phyloP scores from a whole-genome alignment of 2,113 vertebrate species.

The Arenaria interpres region DNA sequence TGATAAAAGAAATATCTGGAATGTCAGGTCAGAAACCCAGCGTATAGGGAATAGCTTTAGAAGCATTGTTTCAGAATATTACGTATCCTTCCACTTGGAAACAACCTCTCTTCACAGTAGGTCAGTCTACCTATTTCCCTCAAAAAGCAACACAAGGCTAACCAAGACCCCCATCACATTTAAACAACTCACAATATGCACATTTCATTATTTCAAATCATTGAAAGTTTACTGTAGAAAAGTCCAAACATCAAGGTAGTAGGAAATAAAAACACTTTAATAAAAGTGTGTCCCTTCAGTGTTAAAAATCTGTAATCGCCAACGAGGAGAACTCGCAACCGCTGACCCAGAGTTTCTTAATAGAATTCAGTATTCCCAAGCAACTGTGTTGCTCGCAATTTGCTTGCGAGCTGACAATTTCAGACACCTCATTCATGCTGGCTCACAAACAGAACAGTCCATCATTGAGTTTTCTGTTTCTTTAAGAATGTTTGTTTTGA shows the following conservation, averaged over 20 bases:
- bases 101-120: slow-evolving; percentile 7
- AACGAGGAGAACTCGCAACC: not conserved
- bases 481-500: not conserved
- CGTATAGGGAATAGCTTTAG: not conserved
- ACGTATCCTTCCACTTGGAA: not conserved
- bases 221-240: slow-evolving; percentile 51
- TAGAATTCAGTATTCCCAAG: slow-evolving; percentile 4
- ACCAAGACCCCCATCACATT: not conserved
- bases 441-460: not conserved
- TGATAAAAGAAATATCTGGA: slow-evolving; percentile 24
- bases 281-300: slow-evolving; percentile 42
- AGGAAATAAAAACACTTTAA: slow-evolving; percentile 51
- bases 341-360: not conserved
- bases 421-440: not conserved
- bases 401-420: not conserved
- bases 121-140: not conserved
- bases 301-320: slow-evolving; percentile 34
- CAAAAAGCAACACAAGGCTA: slow-evolving; percentile 13
- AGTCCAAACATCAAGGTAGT: slow-evolving; percentile 55
- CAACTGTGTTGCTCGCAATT: not conserved
- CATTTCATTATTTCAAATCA: slow-evolving; percentile 28
- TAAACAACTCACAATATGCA: slow-evolving; percentile 44
- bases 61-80: not conserved
- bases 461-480: not conserved
- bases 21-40: slow-evolving; percentile 23